These are phyloP conservation scores for Leptinotarsa juncta DNA, from an alignment of 2,888 invertebrate species.

Conservation along the genomic window DNA sequence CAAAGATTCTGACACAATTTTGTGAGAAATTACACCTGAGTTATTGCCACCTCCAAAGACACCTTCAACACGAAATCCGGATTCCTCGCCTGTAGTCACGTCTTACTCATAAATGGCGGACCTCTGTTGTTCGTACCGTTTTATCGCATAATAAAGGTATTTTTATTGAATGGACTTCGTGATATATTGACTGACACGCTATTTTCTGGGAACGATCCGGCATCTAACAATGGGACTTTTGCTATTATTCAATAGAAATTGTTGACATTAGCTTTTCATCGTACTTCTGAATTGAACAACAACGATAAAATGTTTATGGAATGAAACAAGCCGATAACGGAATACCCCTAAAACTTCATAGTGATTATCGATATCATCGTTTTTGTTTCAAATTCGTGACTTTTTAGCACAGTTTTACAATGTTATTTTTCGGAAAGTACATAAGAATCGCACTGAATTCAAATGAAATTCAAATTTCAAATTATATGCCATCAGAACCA, in stretches of 20 bases:
- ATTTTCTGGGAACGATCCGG: conserved; percentile 13
- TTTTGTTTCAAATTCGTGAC: no score
- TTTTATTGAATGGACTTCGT: conserved; percentile 23
- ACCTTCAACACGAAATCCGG: conserved; percentile 31
- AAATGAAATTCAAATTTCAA: no score
- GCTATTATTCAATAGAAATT: neutral
- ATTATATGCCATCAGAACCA: no score
- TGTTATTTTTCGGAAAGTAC: no score
- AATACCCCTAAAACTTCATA: no score
- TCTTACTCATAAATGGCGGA: conserved; percentile 34
- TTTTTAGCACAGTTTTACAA: no score
- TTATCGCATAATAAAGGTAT: conserved; percentile 33
- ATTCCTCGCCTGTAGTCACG: conserved; percentile 36
- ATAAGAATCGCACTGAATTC: no score
- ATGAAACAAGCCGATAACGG: neutral
- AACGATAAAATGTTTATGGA: neutral
- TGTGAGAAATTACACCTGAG: conserved; percentile 42
- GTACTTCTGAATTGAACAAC: neutral
- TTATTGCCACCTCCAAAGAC: conserved; percentile 41
- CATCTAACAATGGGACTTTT: conserved; percentile 1
- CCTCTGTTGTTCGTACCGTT: conserved; percentile 25
- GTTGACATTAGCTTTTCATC: neutral
- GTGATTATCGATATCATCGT: no score
- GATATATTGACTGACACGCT: conserved; percentile 16
- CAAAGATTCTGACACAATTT: conserved; percentile 41